phyloP scores from a whole-genome alignment of 2,888 invertebrate species.

The Campoplex capitator region DNA sequence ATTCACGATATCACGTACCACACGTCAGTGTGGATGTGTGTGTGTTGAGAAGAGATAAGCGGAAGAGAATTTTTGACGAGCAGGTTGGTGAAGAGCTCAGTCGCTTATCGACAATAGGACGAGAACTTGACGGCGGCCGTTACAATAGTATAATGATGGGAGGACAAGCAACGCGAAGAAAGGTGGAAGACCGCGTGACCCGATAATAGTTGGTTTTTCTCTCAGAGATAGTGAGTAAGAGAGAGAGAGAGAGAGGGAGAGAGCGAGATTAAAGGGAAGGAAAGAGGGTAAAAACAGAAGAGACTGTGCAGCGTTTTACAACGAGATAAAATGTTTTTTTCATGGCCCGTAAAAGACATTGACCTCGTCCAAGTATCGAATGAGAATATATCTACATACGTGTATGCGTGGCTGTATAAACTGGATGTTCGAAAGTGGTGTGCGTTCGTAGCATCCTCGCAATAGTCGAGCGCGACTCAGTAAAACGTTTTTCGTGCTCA shows the following conservation, averaged over 20 bases:
- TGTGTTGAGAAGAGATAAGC: neutral
- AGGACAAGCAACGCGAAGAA: slow-evolving; percentile 5
- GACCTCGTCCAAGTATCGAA: slow-evolving; percentile 40
- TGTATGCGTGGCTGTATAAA: neutral
- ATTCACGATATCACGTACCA: neutral
- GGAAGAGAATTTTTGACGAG: slow-evolving; percentile 9
- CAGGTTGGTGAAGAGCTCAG: neutral
- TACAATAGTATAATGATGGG: slow-evolving; percentile 14
- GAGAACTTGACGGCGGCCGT: neutral
- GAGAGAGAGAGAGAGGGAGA: neutral
- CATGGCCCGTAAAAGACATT: slow-evolving; percentile 58
- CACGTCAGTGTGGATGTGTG: neutral
- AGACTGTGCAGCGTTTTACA: slow-evolving; percentile 30
- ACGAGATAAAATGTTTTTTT: slow-evolving; percentile 62
- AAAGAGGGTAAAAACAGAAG: slow-evolving; percentile 5
- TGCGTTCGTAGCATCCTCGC: slow-evolving; percentile 27
- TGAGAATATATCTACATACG: slow-evolving; percentile 25
- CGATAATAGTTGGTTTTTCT: slow-evolving; percentile 54
- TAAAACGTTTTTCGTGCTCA: slow-evolving; percentile 66
- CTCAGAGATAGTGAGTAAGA: slow-evolving; percentile 31
- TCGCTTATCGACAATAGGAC: slow-evolving; percentile 21
- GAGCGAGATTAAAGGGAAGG: slow-evolving; percentile 22
- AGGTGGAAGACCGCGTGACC: slow-evolving; percentile 31
- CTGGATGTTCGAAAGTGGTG: neutral
- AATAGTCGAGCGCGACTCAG: slow-evolving; percentile 54